Conservation (phyloP, 1,140 invertebrate species). For the Danaus melanippus region DNA sequence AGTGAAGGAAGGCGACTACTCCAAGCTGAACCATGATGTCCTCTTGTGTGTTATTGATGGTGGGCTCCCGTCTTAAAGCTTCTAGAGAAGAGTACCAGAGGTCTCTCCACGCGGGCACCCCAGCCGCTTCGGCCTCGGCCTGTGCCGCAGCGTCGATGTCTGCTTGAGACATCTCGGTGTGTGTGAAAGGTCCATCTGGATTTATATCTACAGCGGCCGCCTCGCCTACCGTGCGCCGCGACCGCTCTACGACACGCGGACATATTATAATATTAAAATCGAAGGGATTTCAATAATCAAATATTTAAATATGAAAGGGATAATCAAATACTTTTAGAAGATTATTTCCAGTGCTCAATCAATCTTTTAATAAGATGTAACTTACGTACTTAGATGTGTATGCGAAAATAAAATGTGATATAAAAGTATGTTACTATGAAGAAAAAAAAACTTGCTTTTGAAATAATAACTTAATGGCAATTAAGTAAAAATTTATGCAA, state of each 20-base stretch:
- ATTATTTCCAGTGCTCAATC: not conserved
- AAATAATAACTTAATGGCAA: too few species aligned
- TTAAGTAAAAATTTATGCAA: too few species aligned
- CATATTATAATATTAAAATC: not conserved
- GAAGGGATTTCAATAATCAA: too few species aligned
- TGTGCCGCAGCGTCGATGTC: constrained; percentile 26
- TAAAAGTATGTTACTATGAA: too few species aligned
- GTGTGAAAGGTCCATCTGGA: constrained; percentile 9
- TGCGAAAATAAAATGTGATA: too few species aligned
- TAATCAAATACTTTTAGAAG: not conserved
- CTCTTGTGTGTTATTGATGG: constrained; percentile 68
- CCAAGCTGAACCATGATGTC: constrained; percentile 87
- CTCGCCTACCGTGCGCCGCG: constrained; percentile 20
- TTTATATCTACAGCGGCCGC: constrained; percentile 16
- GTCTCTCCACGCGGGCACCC: constrained; percentile 71
- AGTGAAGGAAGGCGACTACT: constrained; percentile 86
- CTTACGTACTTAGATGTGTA: too few species aligned
- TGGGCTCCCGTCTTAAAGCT: constrained; percentile 72
- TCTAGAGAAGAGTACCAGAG: constrained; percentile 77
- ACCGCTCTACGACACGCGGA: constrained; percentile 9
- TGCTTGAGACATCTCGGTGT: constrained; percentile 21
- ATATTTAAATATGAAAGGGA: too few species aligned
- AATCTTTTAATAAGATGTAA: not conserved
- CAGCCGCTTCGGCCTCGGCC: constrained; percentile 37
- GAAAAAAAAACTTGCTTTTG: too few species aligned